Conservation (phyloP, 2,797 vertebrate genomes). For the Chaenodraco wilsoni region DNA sequence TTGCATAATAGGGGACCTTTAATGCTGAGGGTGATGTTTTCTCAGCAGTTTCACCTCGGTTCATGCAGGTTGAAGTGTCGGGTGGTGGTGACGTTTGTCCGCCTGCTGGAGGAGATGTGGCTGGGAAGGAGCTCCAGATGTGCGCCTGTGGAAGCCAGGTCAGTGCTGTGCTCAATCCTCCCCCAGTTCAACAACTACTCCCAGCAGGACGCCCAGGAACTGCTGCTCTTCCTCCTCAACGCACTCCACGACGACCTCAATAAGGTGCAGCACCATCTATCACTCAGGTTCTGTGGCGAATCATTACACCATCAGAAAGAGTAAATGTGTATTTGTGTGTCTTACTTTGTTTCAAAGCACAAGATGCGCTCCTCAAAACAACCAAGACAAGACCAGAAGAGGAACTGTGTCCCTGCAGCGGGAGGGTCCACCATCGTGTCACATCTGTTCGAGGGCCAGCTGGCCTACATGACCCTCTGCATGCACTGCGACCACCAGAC, state of each 20-base stretch:
- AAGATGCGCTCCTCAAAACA: slow-evolving; percentile 26
- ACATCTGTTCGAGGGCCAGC: slow-evolving; percentile 86
- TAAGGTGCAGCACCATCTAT: slow-evolving; percentile 71
- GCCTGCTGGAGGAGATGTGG: slow-evolving; percentile 87
- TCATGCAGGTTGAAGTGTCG: slow-evolving; percentile 71
- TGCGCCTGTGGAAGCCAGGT: slow-evolving; percentile 78
- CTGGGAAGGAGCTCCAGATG: slow-evolving; percentile 79
- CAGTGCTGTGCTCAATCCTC: slow-evolving; percentile 76
- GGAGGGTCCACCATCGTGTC: slow-evolving; percentile 84
- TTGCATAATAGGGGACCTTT: too few species aligned
- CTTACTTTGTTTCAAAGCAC: slow-evolving; percentile 48
- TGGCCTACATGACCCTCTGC: slow-evolving; percentile 82
- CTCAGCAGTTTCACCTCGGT: slow-evolving; percentile 1
- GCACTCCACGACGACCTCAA: slow-evolving; percentile 86
- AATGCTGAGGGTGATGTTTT: not conserved
- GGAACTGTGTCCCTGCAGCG: not conserved
- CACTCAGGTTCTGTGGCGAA: not conserved
- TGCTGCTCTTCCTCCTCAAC: slow-evolving; percentile 88
- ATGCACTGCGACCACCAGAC: slow-evolving; percentile 81
- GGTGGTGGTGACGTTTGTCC: slow-evolving; percentile 80
- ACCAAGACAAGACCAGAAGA: slow-evolving; percentile 27
- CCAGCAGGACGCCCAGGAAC: slow-evolving; percentile 91
- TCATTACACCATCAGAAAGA: not conserved
- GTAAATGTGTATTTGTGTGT: slow-evolving; percentile 20
- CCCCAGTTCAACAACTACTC: slow-evolving; percentile 82